phyloP scores from a whole-genome alignment of 2,797 vertebrate genomes.

The Enteromius argenteus region DNA sequence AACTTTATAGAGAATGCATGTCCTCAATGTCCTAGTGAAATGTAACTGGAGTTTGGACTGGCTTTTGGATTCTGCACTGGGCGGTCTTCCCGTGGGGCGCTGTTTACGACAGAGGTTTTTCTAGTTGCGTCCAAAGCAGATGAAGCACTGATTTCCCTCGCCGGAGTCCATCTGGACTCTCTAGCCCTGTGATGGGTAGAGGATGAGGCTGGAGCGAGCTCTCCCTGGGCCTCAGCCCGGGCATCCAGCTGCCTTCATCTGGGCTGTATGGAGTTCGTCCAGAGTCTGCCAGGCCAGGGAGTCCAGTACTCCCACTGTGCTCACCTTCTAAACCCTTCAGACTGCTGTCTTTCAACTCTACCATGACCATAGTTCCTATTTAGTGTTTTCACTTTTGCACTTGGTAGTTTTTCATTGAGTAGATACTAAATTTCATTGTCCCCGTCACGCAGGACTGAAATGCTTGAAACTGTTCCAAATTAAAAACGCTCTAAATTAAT shows the following conservation, averaged over 20 bases:
- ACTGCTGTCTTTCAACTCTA: background rate
- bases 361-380: background rate
- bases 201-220: constrained; percentile 43
- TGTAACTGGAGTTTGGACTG: constrained; percentile 28
- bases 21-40: constrained; percentile 52
- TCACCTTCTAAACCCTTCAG: constrained; percentile 26
- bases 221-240: constrained; percentile 47
- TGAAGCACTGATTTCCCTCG: constrained; percentile 58
- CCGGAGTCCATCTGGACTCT: constrained; percentile 61
- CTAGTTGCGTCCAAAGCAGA: constrained; percentile 56
- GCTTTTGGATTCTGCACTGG: constrained; percentile 33
- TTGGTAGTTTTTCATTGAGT: background rate
- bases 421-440: background rate
- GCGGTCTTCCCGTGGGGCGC: constrained; percentile 47
- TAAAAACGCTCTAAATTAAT: background rate
- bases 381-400: background rate
- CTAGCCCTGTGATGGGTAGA: constrained; percentile 34
- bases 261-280: constrained; percentile 46
- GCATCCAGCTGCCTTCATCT: constrained; percentile 53
- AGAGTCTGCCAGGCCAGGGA: constrained; percentile 47
- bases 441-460: background rate
- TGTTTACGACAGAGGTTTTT: constrained; percentile 58
- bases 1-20: constrained; percentile 42
- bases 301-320: constrained; percentile 14
- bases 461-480: background rate